phyloP scores from a whole-genome alignment of 2,888 invertebrate genomes.

The Bembecia ichneumoniformis region DNA sequence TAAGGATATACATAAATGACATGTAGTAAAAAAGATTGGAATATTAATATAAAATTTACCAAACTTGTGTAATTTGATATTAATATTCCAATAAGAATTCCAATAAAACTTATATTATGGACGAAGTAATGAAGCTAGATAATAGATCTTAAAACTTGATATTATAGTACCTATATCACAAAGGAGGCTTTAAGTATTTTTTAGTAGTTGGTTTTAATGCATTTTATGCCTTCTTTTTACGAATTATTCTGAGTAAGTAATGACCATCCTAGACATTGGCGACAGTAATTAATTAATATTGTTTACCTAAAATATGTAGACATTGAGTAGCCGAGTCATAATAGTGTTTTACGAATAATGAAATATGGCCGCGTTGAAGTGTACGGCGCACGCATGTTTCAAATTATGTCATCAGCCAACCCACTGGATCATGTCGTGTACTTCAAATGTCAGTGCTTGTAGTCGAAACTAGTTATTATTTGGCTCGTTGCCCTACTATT shows the following conservation, averaged over 20 bases:
- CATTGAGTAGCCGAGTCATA: conserved; percentile 13
- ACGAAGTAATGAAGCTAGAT: no score
- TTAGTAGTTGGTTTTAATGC: no score
- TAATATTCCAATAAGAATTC: no score
- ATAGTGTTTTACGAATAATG: conserved; percentile 31
- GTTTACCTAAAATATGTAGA: neutral
- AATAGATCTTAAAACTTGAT: no score
- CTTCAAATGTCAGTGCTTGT: conserved; percentile 46
- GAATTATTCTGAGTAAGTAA: neutral
- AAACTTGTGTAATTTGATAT: no score
- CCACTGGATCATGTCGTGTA: conserved; percentile 44
- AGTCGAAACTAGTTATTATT: conserved; percentile 46
- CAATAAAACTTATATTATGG: no score
- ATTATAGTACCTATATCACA: no score
- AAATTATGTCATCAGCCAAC: conserved; percentile 55
- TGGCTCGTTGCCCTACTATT: conserved; percentile 54
- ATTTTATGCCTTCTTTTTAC: no score
- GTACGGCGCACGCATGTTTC: conserved; percentile 38
- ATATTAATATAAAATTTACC: no score
- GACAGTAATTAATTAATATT: neutral
- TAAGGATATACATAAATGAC: no score
- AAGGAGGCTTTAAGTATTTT: no score
- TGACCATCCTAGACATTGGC: neutral
- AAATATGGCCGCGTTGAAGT: conserved; percentile 36
- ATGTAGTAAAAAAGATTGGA: no score